Conservation (phyloP, 2,113 vertebrate species). For the Cygnus atratus region DNA sequence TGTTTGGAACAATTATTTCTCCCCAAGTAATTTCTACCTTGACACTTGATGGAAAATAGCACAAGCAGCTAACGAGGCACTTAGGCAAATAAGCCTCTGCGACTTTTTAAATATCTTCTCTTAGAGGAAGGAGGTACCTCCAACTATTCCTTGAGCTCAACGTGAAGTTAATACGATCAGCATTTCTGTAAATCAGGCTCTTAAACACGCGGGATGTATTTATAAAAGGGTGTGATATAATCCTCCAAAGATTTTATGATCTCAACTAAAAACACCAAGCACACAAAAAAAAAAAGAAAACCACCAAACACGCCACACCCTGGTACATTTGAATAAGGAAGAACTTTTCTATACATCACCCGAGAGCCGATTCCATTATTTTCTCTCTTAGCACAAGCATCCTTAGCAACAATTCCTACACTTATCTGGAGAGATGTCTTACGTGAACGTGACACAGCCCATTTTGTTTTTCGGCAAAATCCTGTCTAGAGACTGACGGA, state of each 20-base stretch:
- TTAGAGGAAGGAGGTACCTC: not conserved
- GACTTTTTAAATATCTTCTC: not conserved
- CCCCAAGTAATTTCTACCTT: conserved; percentile 39
- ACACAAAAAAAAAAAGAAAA: not conserved
- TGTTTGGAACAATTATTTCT: conserved; percentile 34
- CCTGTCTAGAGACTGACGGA: not conserved
- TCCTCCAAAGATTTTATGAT: not conserved
- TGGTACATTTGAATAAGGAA: not conserved
- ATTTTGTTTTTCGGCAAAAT: not conserved
- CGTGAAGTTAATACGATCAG: not conserved
- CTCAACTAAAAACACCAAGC: conserved; percentile 7
- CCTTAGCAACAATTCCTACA: not conserved
- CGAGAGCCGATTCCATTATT: not conserved
- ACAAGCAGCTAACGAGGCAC: conserved; percentile 35
- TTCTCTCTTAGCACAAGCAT: not conserved
- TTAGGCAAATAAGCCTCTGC: conserved; percentile 11
- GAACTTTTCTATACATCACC: conserved; percentile 18
- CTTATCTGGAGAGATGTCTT: not conserved
- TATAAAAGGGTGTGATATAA: not conserved
- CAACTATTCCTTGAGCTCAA: not conserved
- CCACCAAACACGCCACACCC: not conserved
- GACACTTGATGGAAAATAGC: conserved; percentile 14
- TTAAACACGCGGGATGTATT: not conserved
- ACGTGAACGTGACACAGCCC: not conserved
- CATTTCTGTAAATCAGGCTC: not conserved